Conservation (phyloP, 1,140 invertebrate species). For the Drosophila punjabiensis region DNA sequence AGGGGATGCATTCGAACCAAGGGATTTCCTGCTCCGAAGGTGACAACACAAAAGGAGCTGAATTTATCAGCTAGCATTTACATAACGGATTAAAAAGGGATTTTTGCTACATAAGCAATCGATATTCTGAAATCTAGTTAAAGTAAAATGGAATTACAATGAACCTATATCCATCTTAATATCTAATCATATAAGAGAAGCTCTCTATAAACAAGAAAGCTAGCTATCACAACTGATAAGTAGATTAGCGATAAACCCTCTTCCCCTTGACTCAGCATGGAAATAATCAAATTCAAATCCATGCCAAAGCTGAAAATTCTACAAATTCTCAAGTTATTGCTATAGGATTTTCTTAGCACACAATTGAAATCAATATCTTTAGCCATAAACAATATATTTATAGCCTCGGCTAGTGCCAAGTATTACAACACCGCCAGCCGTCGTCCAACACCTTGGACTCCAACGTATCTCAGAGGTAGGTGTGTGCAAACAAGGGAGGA, state of each 20-base stretch:
- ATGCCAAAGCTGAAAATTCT: background rate
- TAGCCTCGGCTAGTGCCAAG: constrained; percentile 29
- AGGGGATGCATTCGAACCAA: constrained; percentile 14
- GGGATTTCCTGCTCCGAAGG: constrained; percentile 28
- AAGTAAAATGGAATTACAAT: background rate
- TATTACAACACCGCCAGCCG: constrained; percentile 33
- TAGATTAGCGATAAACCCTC: background rate
- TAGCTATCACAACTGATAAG: background rate
- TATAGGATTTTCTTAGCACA: constrained; percentile 5
- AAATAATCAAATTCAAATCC: background rate
- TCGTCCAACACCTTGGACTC: constrained; percentile 22
- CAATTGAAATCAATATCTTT: constrained; percentile 35
- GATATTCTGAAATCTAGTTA: background rate
- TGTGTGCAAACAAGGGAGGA: constrained; percentile 31
- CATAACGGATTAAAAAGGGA: constrained; percentile 19
- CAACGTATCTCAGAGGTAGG: constrained; percentile 15
- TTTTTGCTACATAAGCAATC: constrained; percentile 2
- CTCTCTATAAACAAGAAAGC: background rate
- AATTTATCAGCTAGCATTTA: background rate
- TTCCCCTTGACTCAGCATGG: background rate
- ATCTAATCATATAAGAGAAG: background rate
- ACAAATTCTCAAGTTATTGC: constrained; percentile 3
- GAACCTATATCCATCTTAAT: background rate
- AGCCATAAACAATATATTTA: constrained; percentile 32
- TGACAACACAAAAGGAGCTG: constrained; percentile 18